Base-by-base conservation (phyloP, 2,113 vertebrate species). In the Plecotus auritus region DNA sequence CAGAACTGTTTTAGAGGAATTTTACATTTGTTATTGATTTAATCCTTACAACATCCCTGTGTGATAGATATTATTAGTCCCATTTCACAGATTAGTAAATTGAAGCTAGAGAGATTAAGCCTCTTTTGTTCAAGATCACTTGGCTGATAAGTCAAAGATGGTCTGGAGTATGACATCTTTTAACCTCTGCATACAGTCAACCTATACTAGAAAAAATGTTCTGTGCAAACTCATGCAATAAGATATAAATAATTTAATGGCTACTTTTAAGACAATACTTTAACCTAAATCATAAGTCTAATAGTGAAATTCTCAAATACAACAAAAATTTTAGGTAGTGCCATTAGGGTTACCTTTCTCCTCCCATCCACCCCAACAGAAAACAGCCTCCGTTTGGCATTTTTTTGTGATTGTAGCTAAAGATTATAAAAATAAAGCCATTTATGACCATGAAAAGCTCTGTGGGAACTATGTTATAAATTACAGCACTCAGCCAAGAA, bases 381-480 rank as follows among this genome's bases (percentile, higher is more conserved):
- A 91, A 72, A 59, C 20, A 23, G 42, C 7, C 13, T 74, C 7
- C 0, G 77, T 56, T 93, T 93, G 61, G 61, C 64, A 91, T 81
- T 91, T 96, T 91, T 96, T 95, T 90, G 86, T 78, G 37, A 77
- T 8, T 81, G 64, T 42, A 61, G 66, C 61, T 67, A 92, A 94
- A 86, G n/a, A 89, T 73, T 14, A 91, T 82, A 96, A 82, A 93
- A 96, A 92, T 89, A 94, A 96, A 92, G 20, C 59, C 88, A 72
- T 88, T n/a, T 85, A 47, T 64, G 88, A 85, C 70, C n/a, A 11
- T 32, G 47, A 47, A 92, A 73, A 94, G 66, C 59, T 86, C 56
- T 69, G 17, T 37, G 11, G 59, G 20, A 90, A 42, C 64, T 81
- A 32, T 9, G 0, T 78, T 92, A 70, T 90, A 87, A 90, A 94